These are phyloP conservation scores for Digitonthophagus gazella DNA, from an alignment of 2,888 invertebrate species.

Conservation along the genomic window DNA sequence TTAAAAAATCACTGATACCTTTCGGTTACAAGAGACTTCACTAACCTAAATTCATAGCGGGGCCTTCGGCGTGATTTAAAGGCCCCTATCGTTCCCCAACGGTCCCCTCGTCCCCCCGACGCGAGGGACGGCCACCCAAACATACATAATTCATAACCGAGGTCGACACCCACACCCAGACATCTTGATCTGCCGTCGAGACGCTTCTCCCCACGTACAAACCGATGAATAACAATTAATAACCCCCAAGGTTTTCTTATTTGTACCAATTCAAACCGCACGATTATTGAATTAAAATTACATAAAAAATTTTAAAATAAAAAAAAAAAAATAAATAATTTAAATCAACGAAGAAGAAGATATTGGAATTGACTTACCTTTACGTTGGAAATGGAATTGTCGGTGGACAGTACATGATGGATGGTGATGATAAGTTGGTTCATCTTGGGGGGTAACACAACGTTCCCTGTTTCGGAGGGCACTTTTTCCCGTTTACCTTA, in stretches of 20 bases:
- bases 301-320: too few relatives aligned
- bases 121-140: background rate
- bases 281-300: too few relatives aligned
- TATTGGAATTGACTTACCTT: background rate
- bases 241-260: too few relatives aligned
- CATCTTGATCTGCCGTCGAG: constrained; percentile 1
- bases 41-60: background rate
- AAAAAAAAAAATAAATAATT: too few relatives aligned
- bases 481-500: constrained; percentile 50
- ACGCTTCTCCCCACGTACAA: background rate
- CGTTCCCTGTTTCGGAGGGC: constrained; percentile 29
- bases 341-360: background rate
- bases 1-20: too few relatives aligned
- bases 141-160: constrained; percentile 16
- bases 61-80: background rate
- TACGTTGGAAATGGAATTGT: background rate
- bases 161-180: constrained; percentile 8
- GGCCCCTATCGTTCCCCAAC: constrained; percentile 1
- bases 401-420: too few relatives aligned
- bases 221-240: background rate
- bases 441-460: too few relatives aligned
- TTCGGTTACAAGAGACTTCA: background rate
- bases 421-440: too few relatives aligned
- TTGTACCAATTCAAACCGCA: too few relatives aligned
- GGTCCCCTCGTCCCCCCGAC: background rate